phyloP scores from a whole-genome alignment of 2,113 vertebrate genomes.

The Chloropsis cyanopogon region DNA sequence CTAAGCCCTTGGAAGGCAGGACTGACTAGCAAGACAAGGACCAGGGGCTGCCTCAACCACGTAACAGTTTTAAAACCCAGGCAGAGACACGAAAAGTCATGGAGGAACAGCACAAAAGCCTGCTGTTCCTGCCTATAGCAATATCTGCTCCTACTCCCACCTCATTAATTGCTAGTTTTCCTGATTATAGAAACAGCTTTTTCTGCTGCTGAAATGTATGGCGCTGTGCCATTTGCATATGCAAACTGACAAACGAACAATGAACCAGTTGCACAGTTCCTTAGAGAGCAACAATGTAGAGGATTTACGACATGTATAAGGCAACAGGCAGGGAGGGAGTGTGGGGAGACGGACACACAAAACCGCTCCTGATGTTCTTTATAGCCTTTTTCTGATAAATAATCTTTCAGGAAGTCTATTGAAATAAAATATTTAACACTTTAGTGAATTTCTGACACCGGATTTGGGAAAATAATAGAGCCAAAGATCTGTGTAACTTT shows the following conservation, averaged over 20 bases:
- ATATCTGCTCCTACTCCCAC: slow-evolving; percentile 40
- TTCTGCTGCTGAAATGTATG: slow-evolving; percentile 33
- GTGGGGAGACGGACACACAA: neutral
- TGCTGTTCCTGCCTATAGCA: slow-evolving; percentile 1
- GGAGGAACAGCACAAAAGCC: neutral
- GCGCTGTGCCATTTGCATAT: slow-evolving; percentile 14
- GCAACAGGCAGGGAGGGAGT: slow-evolving; percentile 22
- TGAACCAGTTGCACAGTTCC: slow-evolving; percentile 54
- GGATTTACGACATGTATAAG: slow-evolving; percentile 21
- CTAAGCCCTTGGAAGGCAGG: neutral
- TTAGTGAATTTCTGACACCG: neutral
- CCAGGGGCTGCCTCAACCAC: neutral
- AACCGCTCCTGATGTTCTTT: neutral
- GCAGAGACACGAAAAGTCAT: neutral
- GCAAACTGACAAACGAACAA: slow-evolving; percentile 44
- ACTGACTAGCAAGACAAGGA: neutral
- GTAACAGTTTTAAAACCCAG: neutral
- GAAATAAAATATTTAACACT: neutral
- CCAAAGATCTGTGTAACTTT: neutral
- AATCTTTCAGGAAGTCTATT: neutral
- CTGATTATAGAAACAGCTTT: slow-evolving; percentile 61
- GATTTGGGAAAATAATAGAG: neutral
- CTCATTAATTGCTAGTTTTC: slow-evolving; percentile 66
- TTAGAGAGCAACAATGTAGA: slow-evolving; percentile 52
- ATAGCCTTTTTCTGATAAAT: neutral